phyloP scores from a whole-genome alignment of 2,888 invertebrate species.

The Octonoba sinensis region DNA sequence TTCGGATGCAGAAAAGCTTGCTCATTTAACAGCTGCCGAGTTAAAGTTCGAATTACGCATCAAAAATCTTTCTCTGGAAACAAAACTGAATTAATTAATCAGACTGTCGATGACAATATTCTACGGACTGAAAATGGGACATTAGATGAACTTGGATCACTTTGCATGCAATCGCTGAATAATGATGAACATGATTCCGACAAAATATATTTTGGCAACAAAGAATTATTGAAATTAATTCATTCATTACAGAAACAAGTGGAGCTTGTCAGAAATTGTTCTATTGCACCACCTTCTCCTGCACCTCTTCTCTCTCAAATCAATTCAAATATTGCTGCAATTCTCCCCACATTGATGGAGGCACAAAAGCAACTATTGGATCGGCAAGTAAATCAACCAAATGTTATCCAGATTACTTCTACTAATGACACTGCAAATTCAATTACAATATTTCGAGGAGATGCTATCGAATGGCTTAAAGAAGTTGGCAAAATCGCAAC shows the following conservation, averaged over 20 bases:
- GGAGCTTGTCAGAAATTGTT: background rate
- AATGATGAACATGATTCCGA: too few species aligned
- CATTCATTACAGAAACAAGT: too few species aligned
- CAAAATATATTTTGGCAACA: too few species aligned
- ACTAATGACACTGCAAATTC: background rate
- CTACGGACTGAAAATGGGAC: too few species aligned
- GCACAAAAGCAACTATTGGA: constrained; percentile 1
- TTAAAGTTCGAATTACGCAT: too few species aligned
- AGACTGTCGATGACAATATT: too few species aligned
- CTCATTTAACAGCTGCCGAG: too few species aligned
- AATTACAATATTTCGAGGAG: background rate
- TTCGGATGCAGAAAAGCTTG: too few species aligned
- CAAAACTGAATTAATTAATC: too few species aligned
- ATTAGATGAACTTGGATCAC: too few species aligned
- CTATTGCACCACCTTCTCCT: background rate
- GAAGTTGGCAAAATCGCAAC: background rate
- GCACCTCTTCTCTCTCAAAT: background rate
- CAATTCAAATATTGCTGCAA: background rate
- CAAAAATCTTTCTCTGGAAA: too few species aligned
- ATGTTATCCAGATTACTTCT: background rate
- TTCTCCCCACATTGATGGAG: constrained; percentile 14
- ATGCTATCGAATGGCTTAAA: background rate
- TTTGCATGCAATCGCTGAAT: too few species aligned
- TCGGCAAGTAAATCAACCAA: background rate
- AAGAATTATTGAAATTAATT: background rate